Conservation (phyloP, 2,797 vertebrate species). For the Zenarchopterus dispar region DNA sequence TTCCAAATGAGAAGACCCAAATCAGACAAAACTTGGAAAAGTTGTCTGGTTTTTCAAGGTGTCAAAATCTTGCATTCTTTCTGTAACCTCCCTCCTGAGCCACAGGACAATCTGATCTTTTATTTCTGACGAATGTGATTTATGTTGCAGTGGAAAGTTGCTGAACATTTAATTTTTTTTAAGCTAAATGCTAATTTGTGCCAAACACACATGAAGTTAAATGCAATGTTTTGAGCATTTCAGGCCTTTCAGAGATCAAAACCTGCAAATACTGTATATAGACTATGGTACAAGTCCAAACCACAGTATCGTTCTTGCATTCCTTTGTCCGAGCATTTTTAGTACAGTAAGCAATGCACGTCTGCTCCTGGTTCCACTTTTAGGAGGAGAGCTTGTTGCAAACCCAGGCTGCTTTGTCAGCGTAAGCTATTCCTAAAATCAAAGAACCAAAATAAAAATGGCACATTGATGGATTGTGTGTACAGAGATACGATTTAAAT, state of each 20-base stretch:
- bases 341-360: slow-evolving; percentile 59
- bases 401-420: slow-evolving; percentile 67
- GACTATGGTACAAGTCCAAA: slow-evolving; percentile 64
- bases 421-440: slow-evolving; percentile 54
- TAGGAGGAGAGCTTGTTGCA: slow-evolving; percentile 62
- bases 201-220: slow-evolving; percentile 41
- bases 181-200: slow-evolving; percentile 14
- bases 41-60: slow-evolving; percentile 28
- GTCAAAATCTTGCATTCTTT: slow-evolving; percentile 40
- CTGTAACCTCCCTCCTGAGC: slow-evolving; percentile 25
- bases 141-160: slow-evolving; percentile 18
- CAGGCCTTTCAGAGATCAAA: slow-evolving; percentile 53
- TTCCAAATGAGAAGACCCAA: slow-evolving; percentile 60
- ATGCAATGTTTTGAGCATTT: slow-evolving; percentile 32
- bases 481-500: slow-evolving; percentile 58
- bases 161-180: slow-evolving; percentile 5
- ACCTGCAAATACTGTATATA: slow-evolving; percentile 37
- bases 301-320: slow-evolving; percentile 66
- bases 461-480: slow-evolving; percentile 59
- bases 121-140: slow-evolving; percentile 46
- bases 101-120: slow-evolving; percentile 29
- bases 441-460: slow-evolving; percentile 62
- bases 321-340: slow-evolving; percentile 50
- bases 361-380: slow-evolving; percentile 74
- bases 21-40: slow-evolving; percentile 39